Conservation (phyloP, 2,797 vertebrate species). For the Ctenosaura bakeri region DNA sequence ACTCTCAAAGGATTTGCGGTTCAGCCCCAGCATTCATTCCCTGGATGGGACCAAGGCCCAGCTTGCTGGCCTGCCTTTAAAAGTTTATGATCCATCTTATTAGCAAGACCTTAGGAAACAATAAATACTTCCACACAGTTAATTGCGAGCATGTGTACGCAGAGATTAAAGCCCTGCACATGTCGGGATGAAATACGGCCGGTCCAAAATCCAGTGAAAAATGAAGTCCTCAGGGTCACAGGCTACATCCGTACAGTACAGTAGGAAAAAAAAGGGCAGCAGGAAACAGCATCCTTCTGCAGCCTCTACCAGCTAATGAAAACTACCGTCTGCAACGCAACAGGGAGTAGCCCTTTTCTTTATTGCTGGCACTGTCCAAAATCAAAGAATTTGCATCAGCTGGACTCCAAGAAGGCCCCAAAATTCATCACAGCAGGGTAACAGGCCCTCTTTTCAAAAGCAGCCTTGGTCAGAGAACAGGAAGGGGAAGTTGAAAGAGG, state of each 20-base stretch:
- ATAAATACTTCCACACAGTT: conserved; percentile 29
- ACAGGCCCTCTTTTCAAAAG: not conserved
- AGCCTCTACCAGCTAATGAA: conserved; percentile 6
- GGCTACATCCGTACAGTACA: not conserved
- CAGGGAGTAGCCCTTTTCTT: not conserved
- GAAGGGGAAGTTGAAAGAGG: not conserved
- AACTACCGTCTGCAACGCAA: not conserved
- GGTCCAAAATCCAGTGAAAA: not conserved
- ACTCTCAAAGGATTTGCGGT: not conserved
- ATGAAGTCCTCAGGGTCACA: not conserved
- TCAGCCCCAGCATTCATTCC: not conserved
- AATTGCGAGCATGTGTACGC: conserved; percentile 33
- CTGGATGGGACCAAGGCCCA: not conserved
- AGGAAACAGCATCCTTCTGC: not conserved
- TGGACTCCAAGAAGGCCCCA: not conserved
- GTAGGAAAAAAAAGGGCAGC: not conserved
- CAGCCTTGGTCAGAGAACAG: not conserved
- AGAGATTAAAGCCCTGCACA: not conserved
- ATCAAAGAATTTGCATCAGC: not conserved
- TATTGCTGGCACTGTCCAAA: not conserved
- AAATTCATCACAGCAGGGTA: not conserved
- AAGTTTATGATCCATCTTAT: conserved; percentile 43
- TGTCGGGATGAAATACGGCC: not conserved
- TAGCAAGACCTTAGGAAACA: conserved; percentile 37
- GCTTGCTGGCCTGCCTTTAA: conserved; percentile 18